A percentile compares a stretch with the other conserved stretches of the same genome.
phyloP scores from a whole-genome alignment of 1,140 invertebrate species.

The Aporrectodea caliginosa region DNA sequence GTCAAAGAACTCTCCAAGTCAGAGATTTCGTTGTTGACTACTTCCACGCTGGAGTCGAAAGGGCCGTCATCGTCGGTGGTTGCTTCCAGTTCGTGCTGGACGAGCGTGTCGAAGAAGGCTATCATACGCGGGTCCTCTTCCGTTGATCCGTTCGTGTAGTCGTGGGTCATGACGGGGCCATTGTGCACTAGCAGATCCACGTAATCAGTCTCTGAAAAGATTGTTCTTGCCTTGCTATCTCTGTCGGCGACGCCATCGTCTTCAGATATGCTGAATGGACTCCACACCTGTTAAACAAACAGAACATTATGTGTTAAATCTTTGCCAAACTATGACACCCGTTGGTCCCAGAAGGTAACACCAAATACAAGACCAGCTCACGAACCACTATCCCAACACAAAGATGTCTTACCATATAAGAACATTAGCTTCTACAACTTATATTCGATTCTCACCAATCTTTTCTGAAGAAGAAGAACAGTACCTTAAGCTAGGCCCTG shows the following conservation, averaged over 20 bases:
- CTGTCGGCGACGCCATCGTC: slow-evolving; percentile 60
- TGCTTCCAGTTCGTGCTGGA: slow-evolving; percentile 81
- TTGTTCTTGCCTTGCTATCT: slow-evolving; percentile 61
- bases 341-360: background rate
- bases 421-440: too few relatives aligned
- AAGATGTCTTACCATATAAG: too few relatives aligned
- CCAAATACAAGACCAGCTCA: background rate
- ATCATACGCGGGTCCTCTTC: slow-evolving; percentile 90
- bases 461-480: background rate
- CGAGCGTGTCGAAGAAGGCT: slow-evolving; percentile 90
- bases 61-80: slow-evolving; percentile 41
- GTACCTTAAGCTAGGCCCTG: too few relatives aligned
- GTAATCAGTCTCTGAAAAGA: slow-evolving; percentile 82
- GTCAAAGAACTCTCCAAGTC: background rate
- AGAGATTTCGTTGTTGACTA: background rate
- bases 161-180: slow-evolving; percentile 62
- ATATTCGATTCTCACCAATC: background rate
- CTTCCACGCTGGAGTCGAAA: slow-evolving; percentile 14
- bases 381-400: too few relatives aligned
- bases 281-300: slow-evolving; percentile 67
- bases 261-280: slow-evolving; percentile 65
- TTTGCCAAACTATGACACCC: background rate
- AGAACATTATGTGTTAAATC: background rate
- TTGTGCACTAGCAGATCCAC: slow-evolving; percentile 74
- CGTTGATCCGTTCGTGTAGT: slow-evolving; percentile 72